Conservation (phyloP, 2,888 invertebrate genomes). For the Laothoe populi region DNA sequence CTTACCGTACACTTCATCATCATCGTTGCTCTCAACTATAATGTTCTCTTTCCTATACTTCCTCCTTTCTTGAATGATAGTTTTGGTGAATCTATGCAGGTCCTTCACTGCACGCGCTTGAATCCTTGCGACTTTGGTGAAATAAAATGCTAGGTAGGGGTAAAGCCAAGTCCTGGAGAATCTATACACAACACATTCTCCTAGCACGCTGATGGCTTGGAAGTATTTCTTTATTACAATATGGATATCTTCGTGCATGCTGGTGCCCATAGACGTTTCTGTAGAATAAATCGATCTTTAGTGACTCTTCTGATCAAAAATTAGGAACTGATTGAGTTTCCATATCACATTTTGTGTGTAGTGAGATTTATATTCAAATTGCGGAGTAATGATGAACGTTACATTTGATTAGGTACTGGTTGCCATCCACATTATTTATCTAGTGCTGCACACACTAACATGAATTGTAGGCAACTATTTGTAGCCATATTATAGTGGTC, state of each 20-base stretch:
- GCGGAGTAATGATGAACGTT: no score
- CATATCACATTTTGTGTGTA: no score
- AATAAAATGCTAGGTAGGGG: constrained; percentile 27
- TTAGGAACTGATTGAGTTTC: no score
- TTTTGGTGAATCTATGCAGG: constrained; percentile 79
- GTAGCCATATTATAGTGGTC: no score
- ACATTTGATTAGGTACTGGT: no score
- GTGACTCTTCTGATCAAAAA: no score
- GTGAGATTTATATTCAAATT: no score
- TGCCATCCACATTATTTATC: no score
- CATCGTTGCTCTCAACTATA: constrained; percentile 28
- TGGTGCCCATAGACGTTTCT: constrained; percentile 84
- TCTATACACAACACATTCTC: constrained; percentile 35
- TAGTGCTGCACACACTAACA: no score
- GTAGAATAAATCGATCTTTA: constrained; percentile 14
- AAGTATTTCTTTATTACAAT: constrained; percentile 71
- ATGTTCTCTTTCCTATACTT: constrained; percentile 37
- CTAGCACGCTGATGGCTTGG: constrained; percentile 38
- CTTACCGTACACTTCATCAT: constrained; percentile 53
- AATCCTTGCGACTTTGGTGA: constrained; percentile 29
- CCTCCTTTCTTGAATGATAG: constrained; percentile 73
- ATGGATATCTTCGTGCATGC: constrained; percentile 59
- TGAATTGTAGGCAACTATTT: no score
- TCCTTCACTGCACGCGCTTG: constrained; percentile 56
- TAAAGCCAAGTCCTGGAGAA: constrained; percentile 40